Conservation (phyloP, 2,888 invertebrate species). For the Drosophila eohydei region DNA sequence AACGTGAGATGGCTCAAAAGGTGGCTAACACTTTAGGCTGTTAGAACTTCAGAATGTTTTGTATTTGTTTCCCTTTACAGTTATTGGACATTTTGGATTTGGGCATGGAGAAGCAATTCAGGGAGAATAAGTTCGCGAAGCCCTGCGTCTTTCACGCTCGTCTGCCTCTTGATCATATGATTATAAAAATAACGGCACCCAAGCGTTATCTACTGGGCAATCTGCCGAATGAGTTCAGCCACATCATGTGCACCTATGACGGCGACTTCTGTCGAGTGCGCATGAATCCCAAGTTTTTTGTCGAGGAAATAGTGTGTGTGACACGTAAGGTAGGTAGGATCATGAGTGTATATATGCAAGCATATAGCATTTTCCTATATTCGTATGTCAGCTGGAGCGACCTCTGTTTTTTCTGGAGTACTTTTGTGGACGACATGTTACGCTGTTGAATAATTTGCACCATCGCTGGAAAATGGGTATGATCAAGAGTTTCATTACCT, state of each 20-base stretch:
- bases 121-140: conserved; percentile 21
- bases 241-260: conserved; percentile 56
- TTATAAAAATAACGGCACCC: conserved; percentile 66
- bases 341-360: no score
- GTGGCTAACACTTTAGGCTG: conserved; percentile 29
- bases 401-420: conserved; percentile 69
- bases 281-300: conserved; percentile 55
- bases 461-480: conserved; percentile 57
- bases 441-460: conserved; percentile 71
- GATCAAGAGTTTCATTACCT: conserved; percentile 69
- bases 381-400: neutral
- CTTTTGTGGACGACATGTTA: conserved; percentile 77
- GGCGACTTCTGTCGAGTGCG: conserved; percentile 76
- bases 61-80: conserved; percentile 32
- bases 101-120: neutral
- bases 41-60: neutral
- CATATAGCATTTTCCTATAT: no score
- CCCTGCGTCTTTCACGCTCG: conserved; percentile 56
- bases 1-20: conserved; percentile 74
- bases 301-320: conserved; percentile 76
- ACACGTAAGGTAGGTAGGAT: conserved; percentile 59
- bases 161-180: conserved; percentile 60
- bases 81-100: conserved; percentile 52
- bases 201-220: conserved; percentile 67
- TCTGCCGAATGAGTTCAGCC: conserved; percentile 52